Conservation (phyloP, 2,113 vertebrate genomes). For the Illadopsis cleaveri region DNA sequence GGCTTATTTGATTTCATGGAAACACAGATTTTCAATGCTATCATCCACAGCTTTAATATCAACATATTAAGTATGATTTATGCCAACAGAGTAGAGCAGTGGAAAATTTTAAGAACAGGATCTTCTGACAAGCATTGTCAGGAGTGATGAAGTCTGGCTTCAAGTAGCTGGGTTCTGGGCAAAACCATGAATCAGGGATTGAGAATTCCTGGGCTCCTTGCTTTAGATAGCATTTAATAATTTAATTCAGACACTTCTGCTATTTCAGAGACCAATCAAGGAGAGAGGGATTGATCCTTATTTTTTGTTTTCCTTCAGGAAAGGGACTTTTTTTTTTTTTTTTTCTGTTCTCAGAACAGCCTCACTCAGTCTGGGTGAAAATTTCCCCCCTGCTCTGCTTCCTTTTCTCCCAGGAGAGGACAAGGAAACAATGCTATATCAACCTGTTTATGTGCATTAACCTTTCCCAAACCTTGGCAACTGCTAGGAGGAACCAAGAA, state of each 20-base stretch:
- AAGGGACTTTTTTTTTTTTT: not conserved
- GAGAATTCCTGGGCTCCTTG: not conserved
- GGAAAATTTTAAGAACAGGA: not conserved
- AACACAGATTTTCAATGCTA: not conserved
- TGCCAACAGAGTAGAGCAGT: not conserved
- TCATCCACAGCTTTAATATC: constrained; percentile 2
- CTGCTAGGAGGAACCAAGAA: not conserved
- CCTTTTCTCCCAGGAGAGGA: not conserved
- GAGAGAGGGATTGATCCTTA: not conserved
- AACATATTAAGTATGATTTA: constrained; percentile 25
- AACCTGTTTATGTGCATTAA: not conserved
- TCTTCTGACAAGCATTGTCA: not conserved
- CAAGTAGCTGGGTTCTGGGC: not conserved
- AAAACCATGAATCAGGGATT: not conserved
- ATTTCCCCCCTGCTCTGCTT: not conserved
- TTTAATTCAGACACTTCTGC: not conserved
- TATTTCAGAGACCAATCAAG: not conserved
- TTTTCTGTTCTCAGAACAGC: not conserved
- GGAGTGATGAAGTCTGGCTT: not conserved
- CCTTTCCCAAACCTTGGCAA: not conserved
- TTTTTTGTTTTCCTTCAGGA: not conserved
- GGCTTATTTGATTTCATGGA: constrained; percentile 54
- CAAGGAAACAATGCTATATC: not conserved
- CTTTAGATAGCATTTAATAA: not conserved
- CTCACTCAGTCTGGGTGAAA: not conserved